Evolutionary conservation across 2,888 invertebrate species (phyloP).

Genomic region (Drosophila percnosoma): DNA sequence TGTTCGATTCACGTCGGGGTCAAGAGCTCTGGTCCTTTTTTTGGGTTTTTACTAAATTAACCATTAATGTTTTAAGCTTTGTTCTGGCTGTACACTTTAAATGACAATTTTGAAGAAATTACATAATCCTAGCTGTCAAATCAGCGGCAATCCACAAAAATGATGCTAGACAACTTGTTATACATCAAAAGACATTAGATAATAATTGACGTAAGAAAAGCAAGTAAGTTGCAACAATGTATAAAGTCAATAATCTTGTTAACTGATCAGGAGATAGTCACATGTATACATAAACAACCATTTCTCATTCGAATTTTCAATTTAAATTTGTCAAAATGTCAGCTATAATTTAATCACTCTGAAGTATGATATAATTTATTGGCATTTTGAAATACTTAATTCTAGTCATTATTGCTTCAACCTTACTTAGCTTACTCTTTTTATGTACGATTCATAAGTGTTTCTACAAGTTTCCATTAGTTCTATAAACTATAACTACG

Average conservation of each 20-base stretch:
- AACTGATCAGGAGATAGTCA: background rate
- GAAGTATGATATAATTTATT: slow-evolving; percentile 6
- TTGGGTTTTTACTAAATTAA: background rate
- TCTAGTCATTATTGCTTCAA: background rate
- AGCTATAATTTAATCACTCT: slow-evolving; percentile 14
- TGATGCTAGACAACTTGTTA: background rate
- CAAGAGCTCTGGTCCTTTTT: slow-evolving; percentile 25
- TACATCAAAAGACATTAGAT: background rate
- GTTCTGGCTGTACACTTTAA: background rate
- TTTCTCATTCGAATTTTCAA: background rate
- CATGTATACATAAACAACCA: background rate
- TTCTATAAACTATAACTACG: background rate
- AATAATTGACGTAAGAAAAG: background rate
- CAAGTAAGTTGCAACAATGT: background rate
- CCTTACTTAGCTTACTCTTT: background rate
- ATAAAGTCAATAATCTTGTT: background rate
- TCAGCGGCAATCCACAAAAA: background rate
- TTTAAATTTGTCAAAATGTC: slow-evolving; percentile 3
- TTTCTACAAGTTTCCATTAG: background rate
- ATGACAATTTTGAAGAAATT: background rate
- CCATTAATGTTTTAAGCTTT: background rate
- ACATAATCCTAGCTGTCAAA: background rate
- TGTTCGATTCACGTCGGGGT: slow-evolving; percentile 80
- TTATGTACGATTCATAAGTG: background rate
- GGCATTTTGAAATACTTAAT: slow-evolving; percentile 3